Conservation (phyloP, 2,888 invertebrate genomes). For the Mechanitis messenoides region DNA sequence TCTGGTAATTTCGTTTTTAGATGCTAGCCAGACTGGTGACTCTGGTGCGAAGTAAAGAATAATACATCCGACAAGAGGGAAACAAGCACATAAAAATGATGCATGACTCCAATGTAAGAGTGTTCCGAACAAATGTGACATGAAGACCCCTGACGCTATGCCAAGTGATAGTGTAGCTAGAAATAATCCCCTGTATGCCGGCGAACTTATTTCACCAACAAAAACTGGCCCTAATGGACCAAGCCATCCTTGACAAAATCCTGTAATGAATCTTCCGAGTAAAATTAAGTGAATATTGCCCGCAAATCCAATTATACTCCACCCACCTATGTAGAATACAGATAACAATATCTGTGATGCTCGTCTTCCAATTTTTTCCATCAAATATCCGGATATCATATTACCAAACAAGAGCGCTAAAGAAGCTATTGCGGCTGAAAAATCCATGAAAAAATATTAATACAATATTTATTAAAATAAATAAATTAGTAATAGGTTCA, state of each 20-base stretch:
- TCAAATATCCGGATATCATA: slow-evolving; percentile 75
- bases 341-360: slow-evolving; percentile 70
- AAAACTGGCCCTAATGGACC: slow-evolving; percentile 76
- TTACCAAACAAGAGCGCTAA: slow-evolving; percentile 79
- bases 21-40: slow-evolving; percentile 82
- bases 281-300: slow-evolving; percentile 63
- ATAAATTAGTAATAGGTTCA: no score
- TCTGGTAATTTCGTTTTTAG: slow-evolving; percentile 74
- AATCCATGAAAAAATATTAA: slow-evolving; percentile 11
- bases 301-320: slow-evolving; percentile 76
- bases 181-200: slow-evolving; percentile 78
- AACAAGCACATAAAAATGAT: slow-evolving; percentile 72
- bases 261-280: slow-evolving; percentile 75
- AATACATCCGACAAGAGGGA: slow-evolving; percentile 71
- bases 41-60: slow-evolving; percentile 79
- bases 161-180: slow-evolving; percentile 78
- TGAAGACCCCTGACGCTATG: slow-evolving; percentile 79
- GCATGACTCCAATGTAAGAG: slow-evolving; percentile 78
- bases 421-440: slow-evolving; percentile 78
- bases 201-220: slow-evolving; percentile 78
- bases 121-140: slow-evolving; percentile 81
- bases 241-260: slow-evolving; percentile 76
- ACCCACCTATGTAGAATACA: slow-evolving; percentile 74
- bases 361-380: slow-evolving; percentile 78
- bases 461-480: no score